Evolutionary conservation across 2,888 invertebrate genomes (phyloP).

Genomic region (Temnothorax ravouxi): DNA sequence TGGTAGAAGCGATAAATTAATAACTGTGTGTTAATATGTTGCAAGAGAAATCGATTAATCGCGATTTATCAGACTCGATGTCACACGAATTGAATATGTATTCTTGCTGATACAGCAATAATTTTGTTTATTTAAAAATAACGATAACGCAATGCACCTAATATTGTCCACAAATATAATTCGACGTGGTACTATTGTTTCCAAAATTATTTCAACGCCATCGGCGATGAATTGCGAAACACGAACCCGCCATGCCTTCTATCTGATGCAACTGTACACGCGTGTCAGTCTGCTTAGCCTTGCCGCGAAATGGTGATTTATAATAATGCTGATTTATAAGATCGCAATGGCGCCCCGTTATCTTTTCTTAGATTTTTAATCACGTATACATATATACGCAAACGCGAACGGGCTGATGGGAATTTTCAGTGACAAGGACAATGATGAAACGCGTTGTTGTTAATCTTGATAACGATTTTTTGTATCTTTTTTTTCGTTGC

Average conservation of each 20-base stretch:
- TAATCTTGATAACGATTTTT: slow-evolving; percentile 5
- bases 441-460: neutral
- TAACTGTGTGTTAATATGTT: neutral
- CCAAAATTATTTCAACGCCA: slow-evolving; percentile 1
- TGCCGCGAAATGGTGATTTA: slow-evolving; percentile 32
- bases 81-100: slow-evolving; percentile 2
- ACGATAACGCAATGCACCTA: slow-evolving; percentile 4
- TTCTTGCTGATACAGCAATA: neutral
- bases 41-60: slow-evolving; percentile 6
- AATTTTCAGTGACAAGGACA: slow-evolving; percentile 14
- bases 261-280: slow-evolving; percentile 11
- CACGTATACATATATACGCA: neutral
- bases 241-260: neutral
- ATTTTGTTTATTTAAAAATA: neutral
- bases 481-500: slow-evolving; percentile 36
- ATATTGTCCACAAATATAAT: neutral
- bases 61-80: neutral
- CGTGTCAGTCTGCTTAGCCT: neutral
- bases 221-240: neutral
- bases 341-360: neutral
- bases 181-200: neutral
- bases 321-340: slow-evolving; percentile 51
- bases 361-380: slow-evolving; percentile 25
- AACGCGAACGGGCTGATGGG: neutral
- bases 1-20: neutral